Evolutionary conservation across 2,113 vertebrate species (phyloP).

Genomic region (Collichthys lucidus): DNA sequence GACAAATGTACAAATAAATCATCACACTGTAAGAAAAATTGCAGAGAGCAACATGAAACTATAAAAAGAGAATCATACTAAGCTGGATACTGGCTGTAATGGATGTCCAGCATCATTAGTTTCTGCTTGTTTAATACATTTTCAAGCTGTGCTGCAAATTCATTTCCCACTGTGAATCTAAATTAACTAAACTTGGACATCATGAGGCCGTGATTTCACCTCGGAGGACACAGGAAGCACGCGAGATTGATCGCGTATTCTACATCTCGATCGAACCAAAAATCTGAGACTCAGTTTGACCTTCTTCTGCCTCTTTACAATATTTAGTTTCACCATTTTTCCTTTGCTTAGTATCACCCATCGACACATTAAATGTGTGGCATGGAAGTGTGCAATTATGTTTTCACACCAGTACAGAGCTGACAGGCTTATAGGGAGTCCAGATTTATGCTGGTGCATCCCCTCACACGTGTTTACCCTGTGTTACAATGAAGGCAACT

Average conservation of each 20-base stretch:
- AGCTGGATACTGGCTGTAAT: conserved; percentile 30
- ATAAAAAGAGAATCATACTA: conserved; percentile 13
- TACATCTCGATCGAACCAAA: neutral
- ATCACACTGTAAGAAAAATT: conserved; percentile 14
- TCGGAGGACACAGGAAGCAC: neutral
- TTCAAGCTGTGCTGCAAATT: conserved; percentile 38
- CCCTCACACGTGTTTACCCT: neutral
- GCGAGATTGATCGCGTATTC: neutral
- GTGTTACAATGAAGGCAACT: neutral
- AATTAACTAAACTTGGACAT: neutral
- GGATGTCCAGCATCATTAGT: conserved; percentile 27
- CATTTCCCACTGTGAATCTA: conserved; percentile 27
- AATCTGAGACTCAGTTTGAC: neutral
- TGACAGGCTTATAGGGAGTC: neutral
- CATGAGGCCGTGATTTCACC: neutral
- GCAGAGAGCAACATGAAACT: neutral
- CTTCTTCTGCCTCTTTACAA: neutral
- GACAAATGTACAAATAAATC: neutral
- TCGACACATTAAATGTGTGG: neutral
- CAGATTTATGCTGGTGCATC: neutral
- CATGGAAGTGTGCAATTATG: conserved; percentile 9
- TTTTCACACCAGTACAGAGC: conserved; percentile 20
- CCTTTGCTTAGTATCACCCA: neutral
- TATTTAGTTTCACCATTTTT: neutral
- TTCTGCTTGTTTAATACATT: conserved; percentile 33